A percentile compares a stretch with the other conserved stretches of the same genome.
These are phyloP conservation scores for Agrypnia vestita DNA, from an alignment of 1,140 invertebrate genomes.

Conservation along the genomic window DNA sequence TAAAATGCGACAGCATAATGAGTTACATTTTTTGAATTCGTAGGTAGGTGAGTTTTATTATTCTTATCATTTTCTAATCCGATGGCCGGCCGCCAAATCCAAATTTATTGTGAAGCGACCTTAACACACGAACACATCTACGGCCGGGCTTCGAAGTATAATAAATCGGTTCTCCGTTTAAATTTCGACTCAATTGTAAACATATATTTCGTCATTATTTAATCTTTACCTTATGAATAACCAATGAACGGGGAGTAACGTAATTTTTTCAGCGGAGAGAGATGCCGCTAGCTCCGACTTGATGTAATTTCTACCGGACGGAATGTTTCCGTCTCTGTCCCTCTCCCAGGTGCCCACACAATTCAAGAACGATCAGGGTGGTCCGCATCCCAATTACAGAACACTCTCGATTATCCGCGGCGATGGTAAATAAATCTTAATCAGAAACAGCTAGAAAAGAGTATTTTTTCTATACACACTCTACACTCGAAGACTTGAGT, in stretches of 20 bases:
- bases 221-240: slow-evolving; percentile 53
- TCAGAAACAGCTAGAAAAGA: slow-evolving; percentile 19
- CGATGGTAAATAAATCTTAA: slow-evolving; percentile 44
- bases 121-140: not conserved
- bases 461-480: slow-evolving; percentile 21
- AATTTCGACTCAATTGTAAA: slow-evolving; percentile 49
- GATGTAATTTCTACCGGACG: slow-evolving; percentile 3
- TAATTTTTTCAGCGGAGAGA: slow-evolving; percentile 37
- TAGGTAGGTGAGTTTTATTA: too few relatives aligned
- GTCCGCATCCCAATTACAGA: slow-evolving; percentile 58
- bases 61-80: too few relatives aligned
- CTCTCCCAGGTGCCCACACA: slow-evolving; percentile 19
- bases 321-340: slow-evolving; percentile 28
- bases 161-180: slow-evolving; percentile 46
- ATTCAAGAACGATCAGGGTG: slow-evolving; percentile 51
- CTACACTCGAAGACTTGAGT: too few relatives aligned
- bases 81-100: too few relatives aligned
- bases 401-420: slow-evolving; percentile 46
- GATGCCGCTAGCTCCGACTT: not conserved
- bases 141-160: not conserved
- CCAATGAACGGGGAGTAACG: slow-evolving; percentile 32
- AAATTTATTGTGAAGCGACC: not conserved
- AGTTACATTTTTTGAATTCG: too few relatives aligned
- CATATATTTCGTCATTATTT: slow-evolving; percentile 56
- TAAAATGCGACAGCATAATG: too few relatives aligned